phyloP scores from a whole-genome alignment of 2,113 vertebrate species.

The Pteropus alecto region DNA sequence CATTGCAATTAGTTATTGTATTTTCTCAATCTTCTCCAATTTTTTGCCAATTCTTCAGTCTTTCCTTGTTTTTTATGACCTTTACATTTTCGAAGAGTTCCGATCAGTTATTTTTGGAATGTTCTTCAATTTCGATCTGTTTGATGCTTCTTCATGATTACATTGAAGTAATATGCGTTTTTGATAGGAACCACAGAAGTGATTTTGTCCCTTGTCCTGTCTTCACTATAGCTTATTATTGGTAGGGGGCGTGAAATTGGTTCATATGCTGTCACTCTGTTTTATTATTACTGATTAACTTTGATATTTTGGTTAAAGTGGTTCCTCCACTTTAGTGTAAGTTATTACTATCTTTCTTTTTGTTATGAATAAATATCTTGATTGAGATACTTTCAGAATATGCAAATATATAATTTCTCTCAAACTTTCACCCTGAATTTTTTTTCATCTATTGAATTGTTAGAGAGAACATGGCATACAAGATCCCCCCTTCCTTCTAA shows the following conservation, averaged over 20 bases:
- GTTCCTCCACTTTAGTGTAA: background rate
- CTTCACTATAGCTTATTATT: background rate
- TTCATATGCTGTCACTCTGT: background rate
- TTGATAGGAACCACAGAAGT: background rate
- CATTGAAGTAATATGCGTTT: background rate
- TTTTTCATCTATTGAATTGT: background rate
- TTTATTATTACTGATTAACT: background rate
- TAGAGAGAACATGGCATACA: background rate
- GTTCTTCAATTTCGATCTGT: background rate
- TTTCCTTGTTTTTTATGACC: background rate
- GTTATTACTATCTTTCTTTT: background rate
- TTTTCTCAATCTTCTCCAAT: background rate
- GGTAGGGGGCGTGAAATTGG: rapidly evolving
- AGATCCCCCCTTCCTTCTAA: background rate
- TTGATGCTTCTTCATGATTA: background rate
- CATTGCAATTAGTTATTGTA: background rate
- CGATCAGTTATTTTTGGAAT: background rate
- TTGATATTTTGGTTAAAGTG: background rate
- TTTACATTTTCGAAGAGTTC: background rate
- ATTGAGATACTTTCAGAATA: background rate
- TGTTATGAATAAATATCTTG: background rate
- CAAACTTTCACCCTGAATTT: background rate
- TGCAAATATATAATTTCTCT: background rate
- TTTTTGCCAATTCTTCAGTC: background rate
- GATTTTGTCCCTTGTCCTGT: background rate